Percentiles rank a stretch among this genome's conserved stretches.
Conservation (phyloP, 1,140 invertebrate species). For the Scaptomyza hsui region DNA sequence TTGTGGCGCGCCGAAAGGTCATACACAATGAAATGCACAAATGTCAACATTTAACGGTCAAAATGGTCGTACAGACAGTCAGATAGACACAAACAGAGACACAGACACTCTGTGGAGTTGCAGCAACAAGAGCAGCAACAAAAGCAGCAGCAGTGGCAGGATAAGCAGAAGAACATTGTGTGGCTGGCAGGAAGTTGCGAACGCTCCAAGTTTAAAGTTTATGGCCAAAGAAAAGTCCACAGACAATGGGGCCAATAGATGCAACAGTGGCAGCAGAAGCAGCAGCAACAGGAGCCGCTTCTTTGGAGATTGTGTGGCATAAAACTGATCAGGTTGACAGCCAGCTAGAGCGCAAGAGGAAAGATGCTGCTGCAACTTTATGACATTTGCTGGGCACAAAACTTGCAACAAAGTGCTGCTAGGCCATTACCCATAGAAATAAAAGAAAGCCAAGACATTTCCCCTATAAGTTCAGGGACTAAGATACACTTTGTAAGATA, state of each 20-base stretch:
- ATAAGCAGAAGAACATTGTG: conserved; percentile 49
- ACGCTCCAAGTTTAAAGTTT: conserved; percentile 73
- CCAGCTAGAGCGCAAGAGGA: conserved; percentile 1
- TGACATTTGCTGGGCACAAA: conserved; percentile 47
- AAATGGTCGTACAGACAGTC: conserved; percentile 60
- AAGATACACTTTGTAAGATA: conserved; percentile 16
- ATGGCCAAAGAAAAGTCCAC: conserved; percentile 65
- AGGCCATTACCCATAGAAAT: conserved; percentile 24
- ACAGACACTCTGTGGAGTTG: conserved; percentile 8
- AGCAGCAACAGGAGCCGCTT: conserved; percentile 28
- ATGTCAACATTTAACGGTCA: conserved; percentile 81
- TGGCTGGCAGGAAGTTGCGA: conserved; percentile 61
- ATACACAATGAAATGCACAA: conserved; percentile 80
- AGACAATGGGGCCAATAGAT: conserved; percentile 52
- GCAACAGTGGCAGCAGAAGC: conserved; percentile 48
- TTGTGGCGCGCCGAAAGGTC: conserved; percentile 70
- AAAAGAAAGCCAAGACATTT: conserved; percentile 32
- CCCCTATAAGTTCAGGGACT: conserved; percentile 10
- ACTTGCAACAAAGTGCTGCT: conserved; percentile 46
- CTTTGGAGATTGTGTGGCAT: conserved; percentile 19
- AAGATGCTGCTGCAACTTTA: conserved; percentile 50
- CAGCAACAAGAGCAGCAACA: not conserved
- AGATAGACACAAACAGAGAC: conserved; percentile 7
- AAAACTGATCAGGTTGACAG: conserved; percentile 67
- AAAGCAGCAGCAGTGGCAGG: not conserved